A percentile compares a stretch with the other conserved stretches of the same genome.
These are phyloP conservation scores for Gymnoscopelus microlampas DNA, from an alignment of 2,797 vertebrate species.

Conservation along the genomic window DNA sequence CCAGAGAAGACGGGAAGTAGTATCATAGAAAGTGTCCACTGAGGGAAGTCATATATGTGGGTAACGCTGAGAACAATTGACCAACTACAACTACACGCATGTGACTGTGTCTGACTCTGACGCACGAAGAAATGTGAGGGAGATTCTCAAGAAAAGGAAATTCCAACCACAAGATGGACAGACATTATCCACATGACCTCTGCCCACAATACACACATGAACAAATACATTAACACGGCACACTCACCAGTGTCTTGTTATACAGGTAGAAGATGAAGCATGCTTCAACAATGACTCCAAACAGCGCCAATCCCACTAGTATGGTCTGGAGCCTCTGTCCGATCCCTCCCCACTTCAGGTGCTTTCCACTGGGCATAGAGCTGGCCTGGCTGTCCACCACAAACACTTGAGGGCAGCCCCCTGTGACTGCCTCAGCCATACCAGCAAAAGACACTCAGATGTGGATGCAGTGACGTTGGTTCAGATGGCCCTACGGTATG, in stretches of 20 bases:
- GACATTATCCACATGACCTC: background rate
- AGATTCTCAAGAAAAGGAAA: slow-evolving; percentile 45
- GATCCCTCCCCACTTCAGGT: slow-evolving; percentile 9
- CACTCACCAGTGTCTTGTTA: slow-evolving; percentile 63
- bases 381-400: slow-evolving; percentile 70
- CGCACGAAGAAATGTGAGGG: slow-evolving; percentile 34
- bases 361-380: slow-evolving; percentile 24
- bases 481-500: slow-evolving; percentile 6
- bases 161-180: slow-evolving; percentile 28
- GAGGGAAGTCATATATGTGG: slow-evolving; percentile 1
- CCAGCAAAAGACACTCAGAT: slow-evolving; percentile 16
- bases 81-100: background rate
- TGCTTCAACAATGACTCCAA: slow-evolving; percentile 68
- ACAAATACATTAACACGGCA: background rate
- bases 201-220: background rate
- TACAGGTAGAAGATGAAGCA: slow-evolving; percentile 68
- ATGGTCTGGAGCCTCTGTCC: slow-evolving; percentile 42
- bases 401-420: slow-evolving; percentile 67
- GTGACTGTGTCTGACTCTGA: slow-evolving; percentile 28
- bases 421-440: slow-evolving; percentile 61
- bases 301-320: slow-evolving; percentile 53
- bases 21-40: slow-evolving; percentile 27
- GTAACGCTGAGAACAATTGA: slow-evolving; percentile 14
- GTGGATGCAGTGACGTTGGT: background rate
- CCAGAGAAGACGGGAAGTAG: slow-evolving; percentile 52